Evolutionary conservation across 2,888 invertebrate species (phyloP), one percentile per base, ranked within the genome.

Genomic region (Protonemura montana): DNA sequence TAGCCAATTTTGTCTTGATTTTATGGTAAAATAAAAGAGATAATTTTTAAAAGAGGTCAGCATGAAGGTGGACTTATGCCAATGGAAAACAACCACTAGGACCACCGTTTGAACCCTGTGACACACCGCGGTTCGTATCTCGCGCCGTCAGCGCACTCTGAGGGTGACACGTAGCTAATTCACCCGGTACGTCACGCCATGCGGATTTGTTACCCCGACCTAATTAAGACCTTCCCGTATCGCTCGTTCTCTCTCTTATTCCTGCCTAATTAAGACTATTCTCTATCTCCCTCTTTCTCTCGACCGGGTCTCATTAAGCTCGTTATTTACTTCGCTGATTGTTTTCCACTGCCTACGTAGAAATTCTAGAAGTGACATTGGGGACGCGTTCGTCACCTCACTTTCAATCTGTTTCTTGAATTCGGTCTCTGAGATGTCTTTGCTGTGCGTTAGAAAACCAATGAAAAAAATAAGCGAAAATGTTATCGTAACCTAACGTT

Each of bases 191-290:
- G 21, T 59, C 59, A 29, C 84, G 84, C 59, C 76, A 76, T 16
- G 84, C 21, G 84, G 84, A 84, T 84, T 84, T 84, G 84, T 76
- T 84, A 83, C 42, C 26, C 16, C 81, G 84, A 27, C 27, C 84
- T 84, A 59, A 84, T 84, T 84, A 84, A 84, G 84, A 84, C 84
- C 5, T 84, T 59, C 59, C 59, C 84, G 76, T 84, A 59, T 84
- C 76, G 26, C 59, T 27, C 84, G 10, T 2, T 59, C 59, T 59
- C 59, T 59, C 59, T 59, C 59, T 59, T 13, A 13, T 59, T 59
- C 59, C 84, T 26, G 83, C 42, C 83, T 84, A 84, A 84, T 84
- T 84, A 81, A 81, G 59, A 59, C 59, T 10, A 59, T 59, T 59
- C 59, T 21, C 59, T 59, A 10, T 59, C 59, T 59, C 59, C 21